Evolutionary conservation across 2,888 invertebrate species (phyloP).

Genomic region (Dryocosmus kuriphilus): DNA sequence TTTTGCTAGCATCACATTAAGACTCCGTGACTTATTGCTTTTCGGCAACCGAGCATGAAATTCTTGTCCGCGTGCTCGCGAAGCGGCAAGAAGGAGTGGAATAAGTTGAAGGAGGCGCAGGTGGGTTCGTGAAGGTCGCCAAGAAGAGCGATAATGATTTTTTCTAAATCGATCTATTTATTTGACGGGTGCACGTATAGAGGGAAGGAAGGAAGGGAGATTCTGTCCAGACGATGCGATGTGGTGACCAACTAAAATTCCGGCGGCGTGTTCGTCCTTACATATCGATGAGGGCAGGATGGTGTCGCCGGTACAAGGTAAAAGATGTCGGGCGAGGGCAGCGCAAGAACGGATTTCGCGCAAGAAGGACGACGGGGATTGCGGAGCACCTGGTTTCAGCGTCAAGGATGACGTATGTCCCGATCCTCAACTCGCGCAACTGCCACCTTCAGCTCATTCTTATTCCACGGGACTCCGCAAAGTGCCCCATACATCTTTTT

Average conservation of each 20-base stretch:
- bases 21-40: slow-evolving; percentile 41
- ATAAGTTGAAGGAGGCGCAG: slow-evolving; percentile 42
- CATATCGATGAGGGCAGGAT: slow-evolving; percentile 71
- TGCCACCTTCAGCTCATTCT: slow-evolving; percentile 63
- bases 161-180: slow-evolving; percentile 62
- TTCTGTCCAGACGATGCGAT: slow-evolving; percentile 34
- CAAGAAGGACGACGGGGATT: slow-evolving; percentile 69
- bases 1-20: slow-evolving; percentile 30
- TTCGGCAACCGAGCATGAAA: slow-evolving; percentile 36
- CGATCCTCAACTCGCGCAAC: slow-evolving; percentile 55
- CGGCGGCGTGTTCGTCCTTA: slow-evolving; percentile 70
- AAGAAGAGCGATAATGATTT: slow-evolving; percentile 43
- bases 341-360: slow-evolving; percentile 68
- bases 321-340: slow-evolving; percentile 63
- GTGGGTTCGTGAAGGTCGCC: slow-evolving; percentile 48
- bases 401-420: slow-evolving; percentile 72
- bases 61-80: slow-evolving; percentile 35
- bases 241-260: slow-evolving; percentile 75
- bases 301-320: slow-evolving; percentile 69
- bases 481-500: slow-evolving; percentile 59
- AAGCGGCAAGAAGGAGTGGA: slow-evolving; percentile 34
- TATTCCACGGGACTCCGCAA: slow-evolving; percentile 62
- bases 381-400: slow-evolving; percentile 66
- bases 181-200: slow-evolving; percentile 62
- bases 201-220: slow-evolving; percentile 47